Conservation (phyloP, 2,113 vertebrate species). For the Vulpes lagopus region DNA sequence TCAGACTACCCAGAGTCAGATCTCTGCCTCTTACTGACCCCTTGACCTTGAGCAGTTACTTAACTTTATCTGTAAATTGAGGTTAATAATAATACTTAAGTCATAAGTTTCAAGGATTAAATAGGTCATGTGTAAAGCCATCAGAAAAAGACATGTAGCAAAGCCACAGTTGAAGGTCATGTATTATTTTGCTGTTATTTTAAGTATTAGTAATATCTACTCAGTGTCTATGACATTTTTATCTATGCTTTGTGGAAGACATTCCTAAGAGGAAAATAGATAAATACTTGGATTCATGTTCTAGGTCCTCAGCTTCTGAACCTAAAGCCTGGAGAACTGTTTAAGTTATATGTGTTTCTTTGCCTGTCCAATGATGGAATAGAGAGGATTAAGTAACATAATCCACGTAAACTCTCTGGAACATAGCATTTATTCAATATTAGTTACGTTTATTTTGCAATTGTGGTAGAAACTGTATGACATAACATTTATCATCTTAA, state of each 20-base stretch:
- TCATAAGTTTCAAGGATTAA: neutral
- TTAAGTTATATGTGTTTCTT: neutral
- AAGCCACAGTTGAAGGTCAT: neutral
- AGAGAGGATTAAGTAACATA: neutral
- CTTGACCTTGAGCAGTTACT: neutral
- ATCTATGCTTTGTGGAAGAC: neutral
- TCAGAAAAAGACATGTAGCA: neutral
- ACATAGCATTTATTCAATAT: neutral
- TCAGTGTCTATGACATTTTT: neutral
- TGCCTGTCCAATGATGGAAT: neutral
- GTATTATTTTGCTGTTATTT: neutral
- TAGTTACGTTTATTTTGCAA: neutral
- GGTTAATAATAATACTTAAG: neutral
- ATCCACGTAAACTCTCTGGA: neutral
- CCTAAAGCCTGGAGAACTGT: neutral
- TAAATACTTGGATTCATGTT: neutral
- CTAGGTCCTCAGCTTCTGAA: neutral
- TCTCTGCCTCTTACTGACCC: neutral
- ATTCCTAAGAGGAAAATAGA: neutral
- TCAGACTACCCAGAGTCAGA: neutral
- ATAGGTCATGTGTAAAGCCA: neutral
- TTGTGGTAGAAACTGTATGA: neutral
- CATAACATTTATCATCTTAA: neutral
- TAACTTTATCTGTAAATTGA: constrained; percentile 13
- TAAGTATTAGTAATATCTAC: neutral